Conservation (phyloP, 2,113 vertebrate species). For the Coturnix japonica region DNA sequence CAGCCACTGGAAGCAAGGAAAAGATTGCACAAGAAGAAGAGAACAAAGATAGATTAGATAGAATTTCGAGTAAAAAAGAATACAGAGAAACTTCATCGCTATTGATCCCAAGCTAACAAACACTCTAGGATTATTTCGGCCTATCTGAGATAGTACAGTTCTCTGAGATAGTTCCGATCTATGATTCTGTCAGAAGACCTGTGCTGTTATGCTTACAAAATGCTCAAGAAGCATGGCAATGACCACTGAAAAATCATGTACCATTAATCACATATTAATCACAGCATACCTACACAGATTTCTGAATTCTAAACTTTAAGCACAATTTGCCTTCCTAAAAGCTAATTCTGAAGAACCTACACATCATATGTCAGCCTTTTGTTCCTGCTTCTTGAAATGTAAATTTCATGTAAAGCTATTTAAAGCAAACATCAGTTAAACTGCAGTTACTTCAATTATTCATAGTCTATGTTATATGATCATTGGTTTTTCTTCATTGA, state of each 20-base stretch:
- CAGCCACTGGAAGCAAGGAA: constrained; percentile 82
- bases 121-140: constrained; percentile 40
- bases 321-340: background rate
- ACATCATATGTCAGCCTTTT: background rate
- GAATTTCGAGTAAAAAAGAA: constrained; percentile 53
- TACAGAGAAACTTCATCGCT: constrained; percentile 55
- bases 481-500: background rate
- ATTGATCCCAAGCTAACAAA: constrained; percentile 32
- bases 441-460: background rate
- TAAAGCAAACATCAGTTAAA: background rate
- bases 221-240: background rate
- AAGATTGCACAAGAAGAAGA: constrained; percentile 83
- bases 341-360: background rate
- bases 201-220: constrained; percentile 20
- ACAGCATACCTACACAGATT: background rate
- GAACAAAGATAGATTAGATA: constrained; percentile 79
- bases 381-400: background rate
- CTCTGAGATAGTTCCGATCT: constrained; percentile 11
- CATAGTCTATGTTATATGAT: accelerated
- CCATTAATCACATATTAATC: background rate
- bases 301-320: background rate
- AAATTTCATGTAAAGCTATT: background rate
- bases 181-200: constrained; percentile 28
- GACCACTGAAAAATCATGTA: background rate
- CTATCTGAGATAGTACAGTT: background rate